These are phyloP conservation scores for Pseudoatta argentina DNA, from an alignment of 1,140 invertebrate species.

Conservation along the genomic window DNA sequence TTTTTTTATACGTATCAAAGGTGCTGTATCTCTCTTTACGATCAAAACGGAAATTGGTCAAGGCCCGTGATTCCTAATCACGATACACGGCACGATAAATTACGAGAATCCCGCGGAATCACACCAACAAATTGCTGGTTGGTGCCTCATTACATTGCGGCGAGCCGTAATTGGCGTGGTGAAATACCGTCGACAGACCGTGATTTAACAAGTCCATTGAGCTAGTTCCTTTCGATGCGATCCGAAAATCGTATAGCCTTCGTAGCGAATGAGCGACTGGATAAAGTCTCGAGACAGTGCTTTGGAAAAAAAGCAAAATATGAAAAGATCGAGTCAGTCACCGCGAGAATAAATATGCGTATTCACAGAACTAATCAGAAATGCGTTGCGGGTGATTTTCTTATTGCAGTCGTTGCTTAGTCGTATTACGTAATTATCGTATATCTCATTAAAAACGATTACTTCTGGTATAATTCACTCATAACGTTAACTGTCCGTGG, in stretches of 20 bases:
- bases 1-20: background rate
- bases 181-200: conserved; percentile 68
- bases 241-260: conserved; percentile 15
- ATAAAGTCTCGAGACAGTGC: background rate
- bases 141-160: conserved; percentile 66
- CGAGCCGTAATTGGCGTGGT: conserved; percentile 68
- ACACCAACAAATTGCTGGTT: conserved; percentile 69
- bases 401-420: background rate
- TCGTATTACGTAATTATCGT: conserved; percentile 47
- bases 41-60: conserved; percentile 29
- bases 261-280: background rate
- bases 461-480: conserved; percentile 30
- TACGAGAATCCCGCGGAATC: conserved; percentile 65
- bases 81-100: conserved; percentile 70
- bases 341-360: background rate
- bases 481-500: conserved; percentile 1
- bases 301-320: background rate
- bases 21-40: conserved; percentile 1
- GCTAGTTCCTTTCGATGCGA: conserved; percentile 34
- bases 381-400: conserved; percentile 33
- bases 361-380: conserved; percentile 22
- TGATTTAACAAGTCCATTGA: conserved; percentile 70
- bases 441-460: conserved; percentile 49
- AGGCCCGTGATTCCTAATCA: conserved; percentile 33
- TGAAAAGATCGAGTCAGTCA: background rate